Evolutionary conservation across 2,113 vertebrate species (phyloP), one percentile per base, ranked within the genome.

Genomic region (Acinonyx jubatus): DNA sequence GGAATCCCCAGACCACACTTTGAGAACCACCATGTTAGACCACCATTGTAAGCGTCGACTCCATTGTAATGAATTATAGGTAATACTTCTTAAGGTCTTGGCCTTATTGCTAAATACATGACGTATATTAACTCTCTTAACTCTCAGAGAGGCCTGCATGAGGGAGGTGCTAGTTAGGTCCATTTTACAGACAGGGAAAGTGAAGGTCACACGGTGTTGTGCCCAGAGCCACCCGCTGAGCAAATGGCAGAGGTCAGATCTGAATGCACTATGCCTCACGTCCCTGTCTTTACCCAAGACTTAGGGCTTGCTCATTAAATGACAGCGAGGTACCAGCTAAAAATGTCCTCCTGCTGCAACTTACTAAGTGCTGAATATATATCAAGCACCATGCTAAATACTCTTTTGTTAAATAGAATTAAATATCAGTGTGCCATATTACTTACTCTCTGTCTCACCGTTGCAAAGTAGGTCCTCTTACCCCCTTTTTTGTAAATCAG

Each of bases 361-460:
- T 65, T 25, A 0, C 5, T 10, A 13, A 74, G 7, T n/a, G 57
- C 84, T 33, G 16, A 27, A 19, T 21, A 15, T 1, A 11, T 11
- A 48, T 25, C 76, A 11, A 88, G 31, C 15, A 8, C 76, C 45
- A 2, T 1, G 25, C 29, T 29, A 14, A 50, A 4, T 29, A 25
- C 25, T 65, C n/a, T 69, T 16, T 29, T 31, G 38, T 48, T n/a
- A 78, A 29, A 27, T 21, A 50, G 41, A 85, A 69, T 89, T 12
- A 36, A 25, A 29, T 57, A 3, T 27, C 18, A 21, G 45, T 9
- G n/a, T 7, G 6, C 21, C 16, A 0, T 41, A 0, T 61, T 29
- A 14, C 36, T 86, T 19, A 15, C 10, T 69, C 31, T 63, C 21
- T 29, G 1, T 1, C 11, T 74, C 55, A 2, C 55, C 21, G 33